Evolutionary conservation across 1,140 invertebrate species (phyloP).

Genomic region (Heliconius eleuchia): DNA sequence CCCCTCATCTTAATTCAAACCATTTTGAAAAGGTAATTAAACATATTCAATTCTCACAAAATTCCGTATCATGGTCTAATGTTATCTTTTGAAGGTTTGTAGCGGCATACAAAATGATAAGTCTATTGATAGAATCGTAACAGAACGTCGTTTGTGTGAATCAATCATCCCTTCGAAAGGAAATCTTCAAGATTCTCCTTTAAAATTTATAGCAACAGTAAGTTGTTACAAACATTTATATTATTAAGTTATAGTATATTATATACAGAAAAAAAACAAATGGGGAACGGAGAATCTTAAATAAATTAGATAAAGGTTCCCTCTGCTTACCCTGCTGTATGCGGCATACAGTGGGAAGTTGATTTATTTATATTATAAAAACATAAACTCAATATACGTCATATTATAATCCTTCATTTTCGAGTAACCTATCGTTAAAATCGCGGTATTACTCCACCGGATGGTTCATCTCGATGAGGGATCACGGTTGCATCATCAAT

Average conservation of each 20-base stretch:
- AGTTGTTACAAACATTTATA: neutral
- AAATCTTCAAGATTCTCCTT: conserved; percentile 2
- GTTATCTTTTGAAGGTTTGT: conserved; percentile 16
- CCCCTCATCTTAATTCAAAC: neutral
- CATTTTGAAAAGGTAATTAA: neutral
- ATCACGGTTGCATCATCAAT: conserved; percentile 34
- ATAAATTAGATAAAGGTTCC: no score
- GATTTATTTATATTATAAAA: no score
- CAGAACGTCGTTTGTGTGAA: conserved; percentile 18
- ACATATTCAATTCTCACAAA: neutral
- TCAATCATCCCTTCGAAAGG: conserved; percentile 29
- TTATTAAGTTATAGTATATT: no score
- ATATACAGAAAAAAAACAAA: no score
- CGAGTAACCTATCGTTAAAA: neutral
- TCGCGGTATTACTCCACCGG: conserved; percentile 8
- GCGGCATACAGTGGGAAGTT: no score
- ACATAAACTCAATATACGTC: neutral
- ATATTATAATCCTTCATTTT: neutral
- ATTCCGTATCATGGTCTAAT: conserved; percentile 4
- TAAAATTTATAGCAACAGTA: conserved; percentile 20
- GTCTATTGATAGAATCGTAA: conserved; percentile 8
- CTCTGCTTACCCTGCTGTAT: no score
- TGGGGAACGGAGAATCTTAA: no score
- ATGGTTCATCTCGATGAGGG: conserved; percentile 22
- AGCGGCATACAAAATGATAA: conserved; percentile 18